Conservation (phyloP, 2,888 invertebrate genomes). For the Orthonevra nobilis region DNA sequence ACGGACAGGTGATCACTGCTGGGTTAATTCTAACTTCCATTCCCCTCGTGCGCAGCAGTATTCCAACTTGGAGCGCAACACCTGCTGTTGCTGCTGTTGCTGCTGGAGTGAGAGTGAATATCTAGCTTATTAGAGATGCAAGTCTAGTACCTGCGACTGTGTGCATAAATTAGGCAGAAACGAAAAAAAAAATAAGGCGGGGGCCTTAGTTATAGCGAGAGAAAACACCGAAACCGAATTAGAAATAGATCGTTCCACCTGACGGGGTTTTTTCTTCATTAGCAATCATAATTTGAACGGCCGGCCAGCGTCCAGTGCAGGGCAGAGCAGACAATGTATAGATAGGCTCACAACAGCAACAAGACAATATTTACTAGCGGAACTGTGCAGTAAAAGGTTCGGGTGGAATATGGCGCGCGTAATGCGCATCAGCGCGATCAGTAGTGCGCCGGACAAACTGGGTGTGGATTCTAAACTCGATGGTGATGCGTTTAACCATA, state of each 20-base stretch:
- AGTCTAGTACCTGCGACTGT: slow-evolving; percentile 22
- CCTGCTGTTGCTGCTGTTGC: slow-evolving; percentile 20
- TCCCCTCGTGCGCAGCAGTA: too few species aligned
- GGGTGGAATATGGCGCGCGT: background rate
- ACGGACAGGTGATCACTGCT: slow-evolving; percentile 59
- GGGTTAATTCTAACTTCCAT: slow-evolving; percentile 14
- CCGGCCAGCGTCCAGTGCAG: background rate
- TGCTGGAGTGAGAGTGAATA: slow-evolving; percentile 57
- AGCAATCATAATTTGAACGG: slow-evolving; percentile 61
- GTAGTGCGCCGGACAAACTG: slow-evolving; percentile 22
- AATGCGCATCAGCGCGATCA: background rate
- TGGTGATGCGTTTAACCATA: slow-evolving; percentile 49
- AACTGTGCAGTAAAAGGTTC: slow-evolving; percentile 38
- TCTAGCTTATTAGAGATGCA: slow-evolving; percentile 53
- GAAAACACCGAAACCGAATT: slow-evolving; percentile 8
- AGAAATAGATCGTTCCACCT: slow-evolving; percentile 66
- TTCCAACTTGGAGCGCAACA: too few species aligned
- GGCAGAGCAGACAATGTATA: too few species aligned
- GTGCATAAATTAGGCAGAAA: slow-evolving; percentile 57
- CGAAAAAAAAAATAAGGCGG: slow-evolving; percentile 1
- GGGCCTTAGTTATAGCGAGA: slow-evolving; percentile 3
- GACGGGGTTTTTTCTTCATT: slow-evolving; percentile 56
- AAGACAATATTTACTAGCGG: slow-evolving; percentile 18
- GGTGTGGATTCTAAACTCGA: too few species aligned
- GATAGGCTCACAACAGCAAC: background rate